These are phyloP conservation scores for Callospermophilus lateralis DNA, from an alignment of 2,113 vertebrate genomes.

Conservation along the genomic window DNA sequence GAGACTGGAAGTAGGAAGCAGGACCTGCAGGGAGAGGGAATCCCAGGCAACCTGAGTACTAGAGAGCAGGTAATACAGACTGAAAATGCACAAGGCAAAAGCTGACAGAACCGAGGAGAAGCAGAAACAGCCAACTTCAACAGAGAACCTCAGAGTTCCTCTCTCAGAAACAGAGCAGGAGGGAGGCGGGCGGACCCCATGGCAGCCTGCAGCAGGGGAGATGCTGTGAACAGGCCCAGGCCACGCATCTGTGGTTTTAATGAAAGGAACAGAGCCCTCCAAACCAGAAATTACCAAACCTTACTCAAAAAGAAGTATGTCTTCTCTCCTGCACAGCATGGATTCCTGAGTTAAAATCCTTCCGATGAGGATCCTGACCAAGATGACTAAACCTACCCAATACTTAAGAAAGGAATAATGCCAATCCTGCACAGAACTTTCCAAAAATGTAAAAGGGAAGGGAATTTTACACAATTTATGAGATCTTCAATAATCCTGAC, in stretches of 20 bases:
- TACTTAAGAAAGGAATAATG: not conserved
- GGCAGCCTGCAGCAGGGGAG: too few relatives aligned
- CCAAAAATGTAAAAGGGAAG: not conserved
- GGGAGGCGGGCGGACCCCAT: too few relatives aligned
- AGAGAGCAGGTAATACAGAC: not conserved
- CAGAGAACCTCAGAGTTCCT: not conserved
- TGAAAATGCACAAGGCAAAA: not conserved
- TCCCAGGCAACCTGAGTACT: accelerated
- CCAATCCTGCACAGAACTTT: not conserved
- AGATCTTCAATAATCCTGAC: not conserved
- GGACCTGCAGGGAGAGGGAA: not conserved
- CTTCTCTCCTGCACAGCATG: not conserved
- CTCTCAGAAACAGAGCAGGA: not conserved
- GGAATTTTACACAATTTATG: not conserved
- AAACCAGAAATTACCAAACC: not conserved
- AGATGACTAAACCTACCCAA: not conserved
- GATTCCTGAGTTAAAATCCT: not conserved
- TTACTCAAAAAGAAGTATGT: not conserved
- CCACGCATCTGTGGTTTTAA: not conserved
- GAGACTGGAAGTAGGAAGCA: not conserved
- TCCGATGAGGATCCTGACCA: not conserved
- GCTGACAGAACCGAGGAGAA: not conserved
- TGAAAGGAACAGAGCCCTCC: not conserved
- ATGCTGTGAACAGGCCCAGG: too few relatives aligned
- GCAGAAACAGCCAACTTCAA: too few relatives aligned